Evolutionary conservation across 2,888 invertebrate species (phyloP), one percentile per base, ranked within the genome.

Genomic region (Zaprionus lineosus): DNA sequence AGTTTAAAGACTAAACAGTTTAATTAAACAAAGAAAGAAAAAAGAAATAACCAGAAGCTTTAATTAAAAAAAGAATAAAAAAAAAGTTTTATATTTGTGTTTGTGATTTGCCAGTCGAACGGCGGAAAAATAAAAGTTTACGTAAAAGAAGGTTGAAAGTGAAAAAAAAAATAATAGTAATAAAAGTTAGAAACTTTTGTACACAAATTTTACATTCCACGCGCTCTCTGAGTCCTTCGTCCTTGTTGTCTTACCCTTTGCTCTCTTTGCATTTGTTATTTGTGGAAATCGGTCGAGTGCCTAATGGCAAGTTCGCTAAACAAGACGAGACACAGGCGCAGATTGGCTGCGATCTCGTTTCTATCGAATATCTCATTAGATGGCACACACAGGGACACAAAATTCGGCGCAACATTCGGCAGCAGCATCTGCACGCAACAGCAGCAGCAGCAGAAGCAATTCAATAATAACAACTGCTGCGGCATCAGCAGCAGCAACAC

Each of bases 301-400:
- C 88, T 90, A 89, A 90, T 90, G 90, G 90, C 90, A 89, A 90
- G 89, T 90, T 89, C 90, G 85, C 86, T 88, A 53, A 89, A 90
- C 86, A 90, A 90, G 84, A 92, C 92, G 86, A 93, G 94, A 91
- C 95, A 95, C 86, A 93, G 96, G 88, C 93, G 96, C 91, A 93
- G 97, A 90, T 93, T 97, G 84, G 97, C 97, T 88, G 98, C 98
- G 78, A 93, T 97, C 87, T 95, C 96, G 87, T 98, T 98, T 92
- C 92, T 98, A 81, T 95, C 97, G 48, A 98, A 98, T 91, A 98
- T 98, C 89, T 97, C 98, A 66, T 92, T 98, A 67, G 97, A 98
- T 92, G 98, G 98, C 73, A 95, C 94, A 79, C 94, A 95, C 90
- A 93, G 93, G 88, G 94, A 95, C 89, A 93, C 94, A 60, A 93